A percentile compares a stretch with the other conserved stretches of the same genome.
Conservation (phyloP, 92 coral and sea anemone species). For the Chrysogorgia sp. region DNA sequence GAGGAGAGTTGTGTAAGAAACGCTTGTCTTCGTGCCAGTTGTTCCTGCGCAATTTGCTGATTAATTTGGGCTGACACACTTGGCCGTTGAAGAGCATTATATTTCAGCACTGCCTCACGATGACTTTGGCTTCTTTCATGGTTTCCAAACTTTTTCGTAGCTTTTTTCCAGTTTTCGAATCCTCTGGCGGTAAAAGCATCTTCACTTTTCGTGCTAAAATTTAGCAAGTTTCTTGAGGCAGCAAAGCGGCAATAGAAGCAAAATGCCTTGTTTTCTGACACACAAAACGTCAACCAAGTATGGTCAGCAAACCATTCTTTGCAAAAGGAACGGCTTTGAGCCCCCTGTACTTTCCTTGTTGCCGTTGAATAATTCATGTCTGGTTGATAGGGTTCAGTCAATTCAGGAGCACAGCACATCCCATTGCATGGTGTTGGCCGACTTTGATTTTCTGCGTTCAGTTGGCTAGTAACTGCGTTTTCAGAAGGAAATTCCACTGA, state of each 20-base stretch:
- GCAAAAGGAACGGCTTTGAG: conserved; percentile 9
- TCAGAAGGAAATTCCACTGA: not conserved
- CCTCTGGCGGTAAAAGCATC: conserved; percentile 39
- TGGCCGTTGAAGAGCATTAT: too few species aligned
- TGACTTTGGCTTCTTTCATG: conserved; percentile 54
- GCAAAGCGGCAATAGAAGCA: too few species aligned
- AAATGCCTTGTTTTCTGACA: too few species aligned
- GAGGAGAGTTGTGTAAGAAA: conserved; percentile 55
- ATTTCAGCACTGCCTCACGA: too few species aligned
- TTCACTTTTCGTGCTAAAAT: too few species aligned
- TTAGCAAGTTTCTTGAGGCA: conserved; percentile 2
- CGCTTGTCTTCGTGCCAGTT: too few species aligned
- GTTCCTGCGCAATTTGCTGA: conserved; percentile 23
- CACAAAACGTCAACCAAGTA: conserved; percentile 8
- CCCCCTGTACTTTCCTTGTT: not conserved
- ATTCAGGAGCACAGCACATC: conserved; percentile 32
- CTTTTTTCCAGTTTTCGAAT: conserved; percentile 58
- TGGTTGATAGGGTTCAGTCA: conserved; percentile 41
- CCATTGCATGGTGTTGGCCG: conserved; percentile 23
- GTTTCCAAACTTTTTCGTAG: conserved; percentile 51
- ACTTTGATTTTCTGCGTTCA: not conserved
- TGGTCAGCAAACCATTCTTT: not conserved
- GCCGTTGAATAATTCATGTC: conserved; percentile 6
- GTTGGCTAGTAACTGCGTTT: conserved; percentile 1
- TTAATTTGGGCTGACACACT: conserved; percentile 46